Percentiles rank a stretch among this genome's conserved stretches.
Conservation (phyloP, 2,888 invertebrate genomes). For the Sminthurinus aureus region DNA sequence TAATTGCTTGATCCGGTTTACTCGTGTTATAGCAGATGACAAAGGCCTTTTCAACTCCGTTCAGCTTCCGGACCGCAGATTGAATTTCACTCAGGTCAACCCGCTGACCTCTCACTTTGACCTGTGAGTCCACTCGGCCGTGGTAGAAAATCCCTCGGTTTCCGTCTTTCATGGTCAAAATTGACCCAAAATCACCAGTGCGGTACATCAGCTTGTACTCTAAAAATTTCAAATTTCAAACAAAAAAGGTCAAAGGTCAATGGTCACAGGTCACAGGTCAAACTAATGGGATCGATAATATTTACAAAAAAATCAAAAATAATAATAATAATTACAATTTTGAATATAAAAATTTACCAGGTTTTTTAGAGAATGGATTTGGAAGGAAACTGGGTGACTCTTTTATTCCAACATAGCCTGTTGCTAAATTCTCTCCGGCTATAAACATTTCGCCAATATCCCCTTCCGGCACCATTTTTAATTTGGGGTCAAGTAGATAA, state of each 20-base stretch:
- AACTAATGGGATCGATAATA: too few species aligned
- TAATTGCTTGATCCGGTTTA: too few species aligned
- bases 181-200: slow-evolving; percentile 53
- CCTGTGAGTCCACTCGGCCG: slow-evolving; percentile 65
- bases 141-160: slow-evolving; percentile 38
- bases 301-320: too few species aligned
- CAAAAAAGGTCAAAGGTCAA: too few species aligned
- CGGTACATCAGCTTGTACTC: slow-evolving; percentile 43
- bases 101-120: slow-evolving; percentile 85
- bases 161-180: slow-evolving; percentile 43
- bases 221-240: too few species aligned
- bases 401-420: slow-evolving; percentile 55
- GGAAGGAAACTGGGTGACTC: slow-evolving; percentile 56
- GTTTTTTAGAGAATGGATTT: slow-evolving; percentile 44
- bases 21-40: too few species aligned
- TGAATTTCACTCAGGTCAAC: slow-evolving; percentile 88
- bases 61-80: too few species aligned
- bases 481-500: slow-evolving; percentile 76
- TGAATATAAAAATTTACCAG: slow-evolving; percentile 31
- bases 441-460: slow-evolving; percentile 62
- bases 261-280: too few species aligned
- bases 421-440: slow-evolving; percentile 45
- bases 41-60: too few species aligned
- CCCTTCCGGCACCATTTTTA: slow-evolving; percentile 75
- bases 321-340: background rate